Evolutionary conservation across 2,113 vertebrate species (phyloP).

Genomic region (Pterocles orientalis): DNA sequence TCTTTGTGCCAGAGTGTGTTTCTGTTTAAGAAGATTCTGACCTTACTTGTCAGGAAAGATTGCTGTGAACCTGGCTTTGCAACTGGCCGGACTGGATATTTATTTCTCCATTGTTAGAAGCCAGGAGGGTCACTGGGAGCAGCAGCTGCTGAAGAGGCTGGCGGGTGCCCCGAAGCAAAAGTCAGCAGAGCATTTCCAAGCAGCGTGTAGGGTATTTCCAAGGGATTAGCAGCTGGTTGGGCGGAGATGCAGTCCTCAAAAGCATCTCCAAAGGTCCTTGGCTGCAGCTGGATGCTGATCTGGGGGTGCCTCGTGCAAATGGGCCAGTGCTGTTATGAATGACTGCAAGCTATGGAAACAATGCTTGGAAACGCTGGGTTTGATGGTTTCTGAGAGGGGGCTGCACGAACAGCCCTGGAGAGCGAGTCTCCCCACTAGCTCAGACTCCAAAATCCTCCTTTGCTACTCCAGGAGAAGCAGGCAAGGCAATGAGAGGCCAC

Average conservation of each 20-base stretch:
- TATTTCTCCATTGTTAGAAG: not conserved
- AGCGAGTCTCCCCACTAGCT: not conserved
- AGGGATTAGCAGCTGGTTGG: not conserved
- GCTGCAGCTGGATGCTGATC: not conserved
- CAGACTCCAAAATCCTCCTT: not conserved
- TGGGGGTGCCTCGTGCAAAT: accelerated
- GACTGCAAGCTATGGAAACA: not conserved
- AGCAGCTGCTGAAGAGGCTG: constrained; percentile 27
- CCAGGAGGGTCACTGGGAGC: not conserved
- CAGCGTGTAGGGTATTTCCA: not conserved
- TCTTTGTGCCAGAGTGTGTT: not conserved
- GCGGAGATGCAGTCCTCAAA: not conserved
- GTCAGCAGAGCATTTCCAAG: constrained; percentile 2
- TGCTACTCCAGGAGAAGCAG: not conserved
- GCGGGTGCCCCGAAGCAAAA: not conserved
- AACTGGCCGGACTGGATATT: not conserved
- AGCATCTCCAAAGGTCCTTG: not conserved
- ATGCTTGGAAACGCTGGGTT: not conserved
- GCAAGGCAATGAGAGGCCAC: not conserved
- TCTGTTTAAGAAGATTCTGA: not conserved
- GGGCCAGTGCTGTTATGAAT: not conserved
- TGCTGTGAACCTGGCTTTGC: not conserved
- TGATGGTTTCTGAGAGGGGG: not conserved
- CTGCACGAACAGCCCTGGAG: not conserved
- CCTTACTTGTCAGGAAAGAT: not conserved